Conservation (phyloP, 2,113 vertebrate genomes). For the Chaetops frenatus region DNA sequence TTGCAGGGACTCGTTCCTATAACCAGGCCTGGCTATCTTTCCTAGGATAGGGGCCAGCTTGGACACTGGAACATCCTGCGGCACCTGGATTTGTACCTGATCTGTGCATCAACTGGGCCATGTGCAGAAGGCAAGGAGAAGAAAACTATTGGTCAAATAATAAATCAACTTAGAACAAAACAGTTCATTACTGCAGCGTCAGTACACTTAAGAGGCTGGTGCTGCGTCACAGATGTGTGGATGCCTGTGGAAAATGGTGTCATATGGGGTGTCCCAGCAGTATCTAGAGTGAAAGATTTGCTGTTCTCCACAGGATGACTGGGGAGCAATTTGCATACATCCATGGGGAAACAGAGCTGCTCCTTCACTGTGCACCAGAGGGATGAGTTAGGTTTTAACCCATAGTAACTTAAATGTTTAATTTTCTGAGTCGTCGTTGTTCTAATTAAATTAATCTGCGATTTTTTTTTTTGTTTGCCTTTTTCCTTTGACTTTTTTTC, state of each 20-base stretch:
- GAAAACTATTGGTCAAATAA: background rate
- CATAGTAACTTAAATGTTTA: background rate
- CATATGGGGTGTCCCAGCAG: background rate
- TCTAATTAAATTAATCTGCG: background rate
- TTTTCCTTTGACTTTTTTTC: background rate
- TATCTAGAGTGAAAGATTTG: background rate
- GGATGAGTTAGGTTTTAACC: background rate
- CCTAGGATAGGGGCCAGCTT: background rate
- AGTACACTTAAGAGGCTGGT: background rate
- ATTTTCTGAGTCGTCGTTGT: background rate
- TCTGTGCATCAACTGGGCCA: background rate
- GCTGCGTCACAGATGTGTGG: background rate
- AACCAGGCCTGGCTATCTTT: background rate
- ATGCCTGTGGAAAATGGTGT: background rate
- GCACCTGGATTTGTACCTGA: background rate
- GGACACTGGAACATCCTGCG: accelerated
- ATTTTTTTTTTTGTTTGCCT: background rate
- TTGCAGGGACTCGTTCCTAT: background rate
- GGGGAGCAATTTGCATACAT: background rate
- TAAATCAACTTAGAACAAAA: background rate
- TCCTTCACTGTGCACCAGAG: background rate
- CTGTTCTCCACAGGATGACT: background rate
- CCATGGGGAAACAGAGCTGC: background rate
- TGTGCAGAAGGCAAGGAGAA: background rate
- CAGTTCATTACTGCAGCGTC: background rate